Base-by-base conservation (phyloP, 2,113 vertebrate species). In the Platycercus adscitus region DNA sequence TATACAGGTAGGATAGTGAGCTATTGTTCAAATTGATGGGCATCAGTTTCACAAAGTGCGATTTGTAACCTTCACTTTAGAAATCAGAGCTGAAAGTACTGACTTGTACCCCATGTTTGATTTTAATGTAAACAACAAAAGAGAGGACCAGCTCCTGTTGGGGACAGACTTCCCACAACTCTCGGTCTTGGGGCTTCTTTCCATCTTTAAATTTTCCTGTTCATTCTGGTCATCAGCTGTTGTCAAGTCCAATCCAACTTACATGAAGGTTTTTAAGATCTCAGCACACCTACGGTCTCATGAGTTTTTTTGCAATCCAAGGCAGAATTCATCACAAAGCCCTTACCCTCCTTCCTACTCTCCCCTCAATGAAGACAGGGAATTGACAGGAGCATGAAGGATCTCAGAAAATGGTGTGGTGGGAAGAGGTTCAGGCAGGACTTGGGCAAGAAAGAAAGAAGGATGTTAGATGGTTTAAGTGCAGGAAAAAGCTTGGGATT, bases 1-100 rank as follows among this genome's bases (percentile, higher is more conserved):
- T 97, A 94, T 96, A 96, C 95, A 97, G 92, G 86, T 78, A 96
- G 52, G 81, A 84, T 50, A 96, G 85, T 78, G 86, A 96, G 86
- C 58, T 96, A 72, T 29, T 81, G 86, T 91, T 96, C 85, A 94
- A 77, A 73, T 77, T 52, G 87, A 90, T 85, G 93, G 91, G 82
- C 78, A 66, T 73, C 10, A 10, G 61, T 50, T 86, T 86, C 84
- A 93, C 72, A 78, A 94, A 24, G 35, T 92, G 92, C 13, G 19
- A 96, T 78, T 72, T 90, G 71, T 70, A 95, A 94, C 73, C 79
- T 90, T 75, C 88, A 49, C 90, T 95, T 94, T 28, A 81, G 83
- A 89, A 93, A 94, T 93, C 88, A 95, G 92, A 95, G 91, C 92
- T 81, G 58, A 56, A 93, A 93, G 75, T 83, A 94, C 4, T n/a